phyloP scores from a whole-genome alignment of 92 coral and sea anemone species.

The Parazoanthus darwini region DNA sequence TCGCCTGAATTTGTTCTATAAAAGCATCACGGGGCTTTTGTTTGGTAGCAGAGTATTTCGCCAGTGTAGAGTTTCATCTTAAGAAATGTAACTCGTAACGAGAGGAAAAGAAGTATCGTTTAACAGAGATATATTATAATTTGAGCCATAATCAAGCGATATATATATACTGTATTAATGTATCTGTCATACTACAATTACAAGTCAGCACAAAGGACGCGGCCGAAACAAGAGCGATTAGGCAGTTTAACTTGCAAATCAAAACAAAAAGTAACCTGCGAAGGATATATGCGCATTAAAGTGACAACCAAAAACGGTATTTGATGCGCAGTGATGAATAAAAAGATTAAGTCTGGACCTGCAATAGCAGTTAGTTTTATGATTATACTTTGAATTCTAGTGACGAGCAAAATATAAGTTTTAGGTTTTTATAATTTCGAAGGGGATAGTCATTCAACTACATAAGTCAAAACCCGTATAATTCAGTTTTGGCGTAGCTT shows the following conservation, averaged over 20 bases:
- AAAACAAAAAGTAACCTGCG: constrained; percentile 2
- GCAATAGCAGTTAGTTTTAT: neutral
- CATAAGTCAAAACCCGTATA: neutral
- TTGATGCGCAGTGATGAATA: neutral
- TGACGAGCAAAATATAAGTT: neutral
- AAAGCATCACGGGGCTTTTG: neutral
- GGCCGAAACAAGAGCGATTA: neutral
- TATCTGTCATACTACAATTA: constrained; percentile 10
- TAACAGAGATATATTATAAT: neutral
- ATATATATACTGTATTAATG: neutral
- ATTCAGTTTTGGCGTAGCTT: neutral
- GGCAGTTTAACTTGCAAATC: neutral
- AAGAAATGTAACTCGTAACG: constrained; percentile 6
- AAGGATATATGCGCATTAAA: neutral
- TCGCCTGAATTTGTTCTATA: neutral
- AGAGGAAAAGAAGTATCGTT: neutral
- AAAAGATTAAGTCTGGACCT: neutral
- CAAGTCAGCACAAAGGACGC: constrained; percentile 6
- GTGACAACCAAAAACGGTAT: constrained; percentile 4
- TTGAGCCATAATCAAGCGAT: neutral
- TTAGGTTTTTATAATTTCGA: neutral
- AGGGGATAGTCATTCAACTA: neutral
- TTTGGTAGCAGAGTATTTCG: neutral
- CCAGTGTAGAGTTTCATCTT: neutral
- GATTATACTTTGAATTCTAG: neutral